Evolutionary conservation across 37 sponge, comb jelly and placozoan genomes (phyloP).

Genomic region (Spongilla lacustris): DNA sequence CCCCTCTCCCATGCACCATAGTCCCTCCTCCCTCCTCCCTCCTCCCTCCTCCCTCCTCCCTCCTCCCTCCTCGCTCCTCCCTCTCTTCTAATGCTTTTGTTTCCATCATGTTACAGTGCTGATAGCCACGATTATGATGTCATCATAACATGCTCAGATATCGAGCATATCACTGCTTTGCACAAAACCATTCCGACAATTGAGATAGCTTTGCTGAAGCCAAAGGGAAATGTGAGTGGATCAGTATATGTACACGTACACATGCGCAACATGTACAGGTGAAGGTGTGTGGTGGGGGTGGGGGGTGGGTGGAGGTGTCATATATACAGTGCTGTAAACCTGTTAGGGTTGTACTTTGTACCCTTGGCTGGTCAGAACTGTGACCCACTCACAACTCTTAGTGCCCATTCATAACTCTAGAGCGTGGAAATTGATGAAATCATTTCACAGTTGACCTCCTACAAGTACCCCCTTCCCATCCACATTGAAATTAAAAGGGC

Average conservation of each 20-base stretch:
- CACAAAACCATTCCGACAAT: slow-evolving; percentile 41
- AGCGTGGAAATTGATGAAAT: too few relatives aligned
- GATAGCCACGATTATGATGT: slow-evolving; percentile 27
- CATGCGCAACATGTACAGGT: neutral
- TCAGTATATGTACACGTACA: neutral
- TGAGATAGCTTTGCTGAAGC: slow-evolving; percentile 15
- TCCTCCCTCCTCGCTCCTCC: neutral
- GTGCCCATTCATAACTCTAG: too few relatives aligned
- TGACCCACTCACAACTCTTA: too few relatives aligned
- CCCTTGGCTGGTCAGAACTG: neutral
- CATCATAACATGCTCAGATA: neutral
- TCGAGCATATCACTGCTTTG: slow-evolving; percentile 8
- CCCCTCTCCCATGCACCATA: neutral
- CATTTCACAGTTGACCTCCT: too few relatives aligned
- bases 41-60: slow-evolving; percentile 4
- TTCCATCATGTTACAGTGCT: slow-evolving; percentile 15
- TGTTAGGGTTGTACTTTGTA: neutral
- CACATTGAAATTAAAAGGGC: too few relatives aligned
- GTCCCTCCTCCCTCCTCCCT: slow-evolving; percentile 17
- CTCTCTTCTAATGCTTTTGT: neutral
- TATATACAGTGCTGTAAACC: too few relatives aligned
- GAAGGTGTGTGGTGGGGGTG: neutral
- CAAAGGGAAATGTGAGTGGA: slow-evolving; percentile 4
- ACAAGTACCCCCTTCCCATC: too few relatives aligned
- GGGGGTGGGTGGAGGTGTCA: too few relatives aligned